Conservation (phyloP, 2,888 invertebrate genomes). For the Smittia aterrima region DNA sequence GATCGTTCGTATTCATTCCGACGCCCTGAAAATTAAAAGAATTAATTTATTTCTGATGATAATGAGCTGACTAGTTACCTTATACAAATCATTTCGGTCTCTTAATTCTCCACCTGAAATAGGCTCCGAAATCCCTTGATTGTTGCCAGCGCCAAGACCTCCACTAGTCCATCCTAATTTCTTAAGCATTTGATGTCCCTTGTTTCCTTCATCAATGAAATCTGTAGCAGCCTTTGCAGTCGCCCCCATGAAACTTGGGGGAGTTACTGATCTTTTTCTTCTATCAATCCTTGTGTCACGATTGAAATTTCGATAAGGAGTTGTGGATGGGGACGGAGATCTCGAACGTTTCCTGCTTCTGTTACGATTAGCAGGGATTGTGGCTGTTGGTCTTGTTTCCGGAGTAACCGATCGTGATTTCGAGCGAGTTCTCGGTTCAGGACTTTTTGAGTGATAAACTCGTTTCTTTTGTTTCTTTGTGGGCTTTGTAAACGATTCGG, state of each 20-base stretch:
- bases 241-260: conserved; percentile 69
- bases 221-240: conserved; percentile 55
- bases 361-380: conserved; percentile 46
- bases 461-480: conserved; percentile 54
- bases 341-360: conserved; percentile 49
- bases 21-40: conserved; percentile 63
- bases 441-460: conserved; percentile 63
- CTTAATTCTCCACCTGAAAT: conserved; percentile 88
- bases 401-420: conserved; percentile 58
- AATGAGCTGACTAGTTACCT: conserved; percentile 51
- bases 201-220: conserved; percentile 84
- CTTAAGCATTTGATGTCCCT: conserved; percentile 93
- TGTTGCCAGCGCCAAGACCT: conserved; percentile 89
- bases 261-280: conserved; percentile 52
- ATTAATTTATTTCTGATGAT: conserved; percentile 9
- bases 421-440: conserved; percentile 42
- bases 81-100: conserved; percentile 90
- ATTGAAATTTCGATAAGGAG: conserved; percentile 45
- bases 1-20: conserved; percentile 86
- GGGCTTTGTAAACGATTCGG: conserved; percentile 68
- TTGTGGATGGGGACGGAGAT: conserved; percentile 44
- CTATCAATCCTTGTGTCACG: conserved; percentile 3
- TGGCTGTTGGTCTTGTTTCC: conserved; percentile 47
- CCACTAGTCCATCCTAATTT: conserved; percentile 96
- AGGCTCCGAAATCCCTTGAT: conserved; percentile 94